A percentile compares a stretch with the other conserved stretches of the same genome.
Evolutionary conservation across 2,113 vertebrate genomes (phyloP).

Genomic region (Neofelis nebulosa): DNA sequence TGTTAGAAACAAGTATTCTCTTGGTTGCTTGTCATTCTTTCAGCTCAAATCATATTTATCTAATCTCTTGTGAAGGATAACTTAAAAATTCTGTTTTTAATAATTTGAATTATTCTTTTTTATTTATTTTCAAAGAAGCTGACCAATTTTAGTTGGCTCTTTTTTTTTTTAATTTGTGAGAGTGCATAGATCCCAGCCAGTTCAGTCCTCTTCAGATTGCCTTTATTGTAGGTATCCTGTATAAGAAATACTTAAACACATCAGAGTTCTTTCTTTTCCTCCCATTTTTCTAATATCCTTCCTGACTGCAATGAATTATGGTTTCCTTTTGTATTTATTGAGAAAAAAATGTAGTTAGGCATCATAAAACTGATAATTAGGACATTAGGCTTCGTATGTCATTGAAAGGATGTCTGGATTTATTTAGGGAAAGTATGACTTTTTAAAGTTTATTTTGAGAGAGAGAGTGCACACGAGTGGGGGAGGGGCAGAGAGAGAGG

Average conservation of each 20-base stretch:
- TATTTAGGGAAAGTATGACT: not conserved
- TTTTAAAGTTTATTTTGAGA: not conserved
- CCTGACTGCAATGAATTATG: not conserved
- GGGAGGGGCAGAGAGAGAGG: too few relatives aligned
- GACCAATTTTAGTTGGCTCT: not conserved
- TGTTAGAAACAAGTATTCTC: slow-evolving; percentile 7
- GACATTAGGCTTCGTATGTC: not conserved
- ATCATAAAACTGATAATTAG: not conserved
- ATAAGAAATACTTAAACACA: not conserved
- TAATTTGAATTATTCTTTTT: slow-evolving; percentile 18
- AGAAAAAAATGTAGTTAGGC: not conserved
- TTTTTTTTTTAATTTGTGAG: not conserved
- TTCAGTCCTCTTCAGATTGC: not conserved
- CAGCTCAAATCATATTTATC: not conserved
- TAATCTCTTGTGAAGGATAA: not conserved
- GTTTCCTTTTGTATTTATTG: slow-evolving; percentile 6
- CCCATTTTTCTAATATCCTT: not conserved
- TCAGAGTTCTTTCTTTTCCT: not conserved
- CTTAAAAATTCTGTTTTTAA: slow-evolving; percentile 38
- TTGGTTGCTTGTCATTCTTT: slow-evolving; percentile 2
- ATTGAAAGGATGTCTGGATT: not conserved
- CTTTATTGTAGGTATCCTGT: slow-evolving; percentile 2
- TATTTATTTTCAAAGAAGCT: not conserved
- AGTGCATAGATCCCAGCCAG: not conserved
- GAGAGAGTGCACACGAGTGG: too few relatives aligned